Percentiles rank a stretch among this genome's conserved stretches.
Conservation (phyloP, 2,113 vertebrate species). For the Phylloscopus trochilus region DNA sequence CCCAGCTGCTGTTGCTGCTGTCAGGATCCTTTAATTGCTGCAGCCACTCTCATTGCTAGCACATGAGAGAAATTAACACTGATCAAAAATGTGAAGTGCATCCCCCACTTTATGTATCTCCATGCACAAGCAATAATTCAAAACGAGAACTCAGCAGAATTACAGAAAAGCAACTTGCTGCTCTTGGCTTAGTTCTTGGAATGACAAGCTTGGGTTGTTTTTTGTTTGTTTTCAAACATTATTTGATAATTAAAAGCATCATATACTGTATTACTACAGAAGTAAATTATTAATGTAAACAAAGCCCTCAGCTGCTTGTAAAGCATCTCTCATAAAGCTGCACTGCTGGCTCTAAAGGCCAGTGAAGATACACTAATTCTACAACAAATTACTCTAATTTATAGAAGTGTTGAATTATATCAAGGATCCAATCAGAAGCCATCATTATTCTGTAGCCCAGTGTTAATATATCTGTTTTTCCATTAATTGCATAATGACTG, state of each 20-base stretch:
- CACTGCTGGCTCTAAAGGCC: neutral
- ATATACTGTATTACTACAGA: neutral
- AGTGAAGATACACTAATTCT: neutral
- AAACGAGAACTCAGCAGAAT: neutral
- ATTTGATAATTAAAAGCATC: neutral
- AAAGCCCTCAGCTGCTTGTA: neutral
- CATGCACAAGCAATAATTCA: neutral
- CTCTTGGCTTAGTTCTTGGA: neutral
- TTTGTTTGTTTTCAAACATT: neutral
- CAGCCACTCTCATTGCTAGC: neutral
- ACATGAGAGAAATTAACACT: constrained; percentile 26
- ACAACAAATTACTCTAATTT: neutral
- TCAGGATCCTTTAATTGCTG: neutral
- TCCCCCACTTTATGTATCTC: neutral
- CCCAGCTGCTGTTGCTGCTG: neutral
- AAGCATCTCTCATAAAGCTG: neutral
- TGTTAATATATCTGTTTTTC: constrained; percentile 3
- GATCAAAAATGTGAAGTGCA: neutral
- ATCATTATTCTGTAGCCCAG: neutral
- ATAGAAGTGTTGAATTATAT: neutral
- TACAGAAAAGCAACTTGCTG: neutral
- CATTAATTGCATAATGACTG: constrained; percentile 25
- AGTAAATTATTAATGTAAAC: neutral
- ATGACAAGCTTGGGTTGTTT: neutral
- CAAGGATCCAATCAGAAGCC: neutral